phyloP scores from a whole-genome alignment of 2,888 invertebrate species.

The Eulithis testata region DNA sequence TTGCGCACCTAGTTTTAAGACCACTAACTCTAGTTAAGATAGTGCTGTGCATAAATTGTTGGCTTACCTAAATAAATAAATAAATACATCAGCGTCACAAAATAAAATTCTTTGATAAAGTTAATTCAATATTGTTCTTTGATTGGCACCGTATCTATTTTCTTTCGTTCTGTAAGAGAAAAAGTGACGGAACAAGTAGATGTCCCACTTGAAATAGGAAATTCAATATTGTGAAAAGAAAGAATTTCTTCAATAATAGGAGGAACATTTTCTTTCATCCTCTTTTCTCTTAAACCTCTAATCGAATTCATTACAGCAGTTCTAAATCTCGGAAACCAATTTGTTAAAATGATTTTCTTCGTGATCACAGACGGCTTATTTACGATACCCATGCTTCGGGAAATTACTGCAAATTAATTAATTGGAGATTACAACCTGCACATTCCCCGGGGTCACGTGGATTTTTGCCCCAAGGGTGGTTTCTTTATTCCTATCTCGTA shows the following conservation, averaged over 20 bases:
- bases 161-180: too few species aligned
- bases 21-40: too few species aligned
- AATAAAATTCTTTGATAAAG: too few species aligned
- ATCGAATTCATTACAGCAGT: conserved; percentile 23
- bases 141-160: too few species aligned
- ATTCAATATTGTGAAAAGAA: conserved; percentile 2
- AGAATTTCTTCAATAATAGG: conserved; percentile 17
- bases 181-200: too few species aligned
- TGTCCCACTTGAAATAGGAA: background rate
- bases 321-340: conserved; percentile 44
- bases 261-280: conserved; percentile 12
- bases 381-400: conserved; percentile 35
- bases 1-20: too few species aligned
- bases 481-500: background rate
- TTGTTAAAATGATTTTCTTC: conserved; percentile 46
- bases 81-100: too few species aligned
- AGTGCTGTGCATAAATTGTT: too few species aligned
- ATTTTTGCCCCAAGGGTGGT: background rate
- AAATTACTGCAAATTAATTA: conserved; percentile 22
- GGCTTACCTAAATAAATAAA: too few species aligned
- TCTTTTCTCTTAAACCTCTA: conserved; percentile 18
- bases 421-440: conserved; percentile 15
- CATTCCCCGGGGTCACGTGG: background rate
- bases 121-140: too few species aligned
- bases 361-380: conserved; percentile 46